Base-by-base conservation (phyloP, 1,140 invertebrate genomes). In the Neodiprion lecontei region DNA sequence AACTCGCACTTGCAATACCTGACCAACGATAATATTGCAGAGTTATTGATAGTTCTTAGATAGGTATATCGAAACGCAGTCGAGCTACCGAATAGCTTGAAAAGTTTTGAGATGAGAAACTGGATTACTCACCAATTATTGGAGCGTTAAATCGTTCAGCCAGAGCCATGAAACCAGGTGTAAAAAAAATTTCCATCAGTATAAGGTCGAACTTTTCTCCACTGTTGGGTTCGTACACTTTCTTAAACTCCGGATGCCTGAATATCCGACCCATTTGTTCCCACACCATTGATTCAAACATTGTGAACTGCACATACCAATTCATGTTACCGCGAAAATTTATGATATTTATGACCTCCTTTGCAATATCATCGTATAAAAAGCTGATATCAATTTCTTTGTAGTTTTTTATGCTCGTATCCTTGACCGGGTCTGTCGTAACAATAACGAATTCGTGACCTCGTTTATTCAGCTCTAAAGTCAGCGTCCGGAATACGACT, bases 401-500 rank as follows among this genome's bases (percentile, higher is more conserved):
- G 28, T 40, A 40, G 28, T 40, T 40, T 40, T 40, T 40, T 40
- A 40, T 40, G 28, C 28, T 40, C 5, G 1, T 40, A 40, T 40
- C 28, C 1, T 40, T 40, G 28, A 40, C 28, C 48, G 87, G 86
- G 79, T 88, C 81, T 10, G 87, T 74, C 14, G 87, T 86, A 1
- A 88, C 74, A 1, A 85, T 79, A 0, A 79, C 77, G 0, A 90
- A 76, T 69, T 88, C 77, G 75, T 90, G 89, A 9, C 88, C 88
- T 72, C 84, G 78, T 49, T 78, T 83, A 0, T 79, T 80, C 49
- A 90, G 75, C 71, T 85, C 84, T 73, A 82, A 74, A 7, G 84
- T 84, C 7, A 89, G 66, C 23, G 86, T 77, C 61, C 83, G 74
- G 76, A 85, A 85, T 7, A 85, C 79, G n/a, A 83, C 67, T 72